These are phyloP conservation scores for Leptinotarsa tumamoca DNA, from an alignment of 2,888 invertebrate genomes.

Conservation along the genomic window DNA sequence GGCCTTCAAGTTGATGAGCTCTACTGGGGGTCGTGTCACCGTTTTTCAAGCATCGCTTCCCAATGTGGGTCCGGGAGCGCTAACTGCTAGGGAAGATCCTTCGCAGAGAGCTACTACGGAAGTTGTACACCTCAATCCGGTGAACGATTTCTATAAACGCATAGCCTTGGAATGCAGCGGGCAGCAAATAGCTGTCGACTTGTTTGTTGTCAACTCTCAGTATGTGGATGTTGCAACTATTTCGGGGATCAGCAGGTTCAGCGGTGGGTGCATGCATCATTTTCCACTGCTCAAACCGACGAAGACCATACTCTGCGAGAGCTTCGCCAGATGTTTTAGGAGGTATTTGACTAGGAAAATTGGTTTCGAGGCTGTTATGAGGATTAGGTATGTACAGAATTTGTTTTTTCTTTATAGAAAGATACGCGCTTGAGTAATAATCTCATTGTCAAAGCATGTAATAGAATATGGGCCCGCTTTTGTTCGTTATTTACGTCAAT, in stretches of 20 bases:
- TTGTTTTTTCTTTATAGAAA: too few relatives aligned
- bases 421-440: too few relatives aligned
- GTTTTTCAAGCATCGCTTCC: constrained; percentile 94
- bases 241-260: constrained; percentile 90
- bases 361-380: constrained; percentile 98
- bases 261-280: constrained; percentile 93
- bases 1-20: constrained; percentile 90
- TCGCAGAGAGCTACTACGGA: constrained; percentile 86
- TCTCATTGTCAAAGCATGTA: too few relatives aligned
- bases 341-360: constrained; percentile 96
- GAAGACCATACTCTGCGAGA: constrained; percentile 78
- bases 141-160: constrained; percentile 97
- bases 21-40: constrained; percentile 94
- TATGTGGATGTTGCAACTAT: constrained; percentile 95
- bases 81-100: constrained; percentile 89
- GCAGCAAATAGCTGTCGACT: constrained; percentile 94
- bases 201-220: constrained; percentile 93
- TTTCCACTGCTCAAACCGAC: constrained; percentile 86
- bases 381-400: constrained; percentile 69
- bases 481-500: too few relatives aligned
- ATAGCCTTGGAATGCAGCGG: constrained; percentile 96
- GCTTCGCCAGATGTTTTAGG: constrained; percentile 81
- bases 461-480: too few relatives aligned
- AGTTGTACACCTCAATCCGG: constrained; percentile 89
- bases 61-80: constrained; percentile 87